Conservation (phyloP, 2,797 vertebrate genomes). For the Gallinago nigripennis region DNA sequence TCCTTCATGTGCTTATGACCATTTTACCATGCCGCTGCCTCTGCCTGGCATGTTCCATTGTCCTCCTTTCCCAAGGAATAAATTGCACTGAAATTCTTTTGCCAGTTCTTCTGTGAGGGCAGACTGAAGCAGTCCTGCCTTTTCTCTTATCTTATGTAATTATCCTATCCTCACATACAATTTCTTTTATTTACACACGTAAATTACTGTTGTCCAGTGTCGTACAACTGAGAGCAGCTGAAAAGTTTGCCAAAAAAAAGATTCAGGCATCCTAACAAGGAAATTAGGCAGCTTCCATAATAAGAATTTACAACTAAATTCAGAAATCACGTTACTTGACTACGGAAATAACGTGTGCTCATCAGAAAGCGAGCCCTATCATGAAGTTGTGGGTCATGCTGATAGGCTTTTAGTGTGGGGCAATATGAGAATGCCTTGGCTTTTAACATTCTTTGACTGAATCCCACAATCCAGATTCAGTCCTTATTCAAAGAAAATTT, state of each 20-base stretch:
- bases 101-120: neutral
- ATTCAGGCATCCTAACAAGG: neutral
- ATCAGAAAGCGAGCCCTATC: neutral
- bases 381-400: neutral
- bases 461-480: neutral
- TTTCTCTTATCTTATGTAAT: neutral
- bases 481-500: neutral
- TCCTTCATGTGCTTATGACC: neutral
- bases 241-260: neutral
- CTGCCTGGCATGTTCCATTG: neutral
- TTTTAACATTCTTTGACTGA: neutral
- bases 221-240: neutral
- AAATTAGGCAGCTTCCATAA: neutral
- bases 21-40: neutral
- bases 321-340: neutral
- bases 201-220: neutral
- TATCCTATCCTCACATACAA: neutral
- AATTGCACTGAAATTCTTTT: neutral
- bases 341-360: neutral
- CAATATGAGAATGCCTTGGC: neutral
- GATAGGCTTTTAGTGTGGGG: neutral
- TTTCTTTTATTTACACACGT: constrained; percentile 1
- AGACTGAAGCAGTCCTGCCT: neutral
- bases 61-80: constrained; percentile 13
- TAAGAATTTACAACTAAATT: neutral